Percentiles rank a stretch among this genome's conserved stretches.
phyloP scores from a whole-genome alignment of 2,888 invertebrate genomes.

The Luperina nickerlii region DNA sequence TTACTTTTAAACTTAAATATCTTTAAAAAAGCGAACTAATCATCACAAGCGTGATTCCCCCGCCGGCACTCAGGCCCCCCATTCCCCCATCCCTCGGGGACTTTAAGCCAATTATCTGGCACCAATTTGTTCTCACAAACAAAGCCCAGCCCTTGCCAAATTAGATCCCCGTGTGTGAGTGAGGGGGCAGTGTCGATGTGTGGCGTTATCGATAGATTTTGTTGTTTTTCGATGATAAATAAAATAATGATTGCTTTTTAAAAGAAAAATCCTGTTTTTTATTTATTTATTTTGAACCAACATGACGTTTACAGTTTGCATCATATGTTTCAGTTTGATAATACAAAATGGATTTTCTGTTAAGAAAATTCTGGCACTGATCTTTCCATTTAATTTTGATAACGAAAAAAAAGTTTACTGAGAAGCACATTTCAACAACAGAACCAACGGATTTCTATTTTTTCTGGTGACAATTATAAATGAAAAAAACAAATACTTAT shows the following conservation, averaged over 20 bases:
- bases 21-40: slow-evolving; percentile 42
- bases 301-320: neutral
- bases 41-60: slow-evolving; percentile 32
- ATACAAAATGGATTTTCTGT: neutral
- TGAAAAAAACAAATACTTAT: neutral
- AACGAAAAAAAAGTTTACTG: neutral
- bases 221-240: neutral
- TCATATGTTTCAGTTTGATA: neutral
- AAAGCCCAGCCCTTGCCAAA: slow-evolving; percentile 87
- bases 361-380: no score
- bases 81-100: slow-evolving; percentile 70
- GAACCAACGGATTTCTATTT: neutral
- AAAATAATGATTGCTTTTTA: no score
- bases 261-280: no score
- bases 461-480: neutral
- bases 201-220: slow-evolving; percentile 37
- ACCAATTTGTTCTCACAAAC: slow-evolving; percentile 89
- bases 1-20: slow-evolving; percentile 28
- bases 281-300: neutral
- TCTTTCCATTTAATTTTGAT: neutral
- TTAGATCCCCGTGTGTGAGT: slow-evolving; percentile 83
- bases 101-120: slow-evolving; percentile 88
- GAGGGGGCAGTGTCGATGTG: slow-evolving; percentile 55
- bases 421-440: no score
- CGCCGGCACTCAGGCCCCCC: slow-evolving; percentile 72